phyloP scores from a whole-genome alignment of 2,113 vertebrate genomes.

The Ifrita kowaldi region DNA sequence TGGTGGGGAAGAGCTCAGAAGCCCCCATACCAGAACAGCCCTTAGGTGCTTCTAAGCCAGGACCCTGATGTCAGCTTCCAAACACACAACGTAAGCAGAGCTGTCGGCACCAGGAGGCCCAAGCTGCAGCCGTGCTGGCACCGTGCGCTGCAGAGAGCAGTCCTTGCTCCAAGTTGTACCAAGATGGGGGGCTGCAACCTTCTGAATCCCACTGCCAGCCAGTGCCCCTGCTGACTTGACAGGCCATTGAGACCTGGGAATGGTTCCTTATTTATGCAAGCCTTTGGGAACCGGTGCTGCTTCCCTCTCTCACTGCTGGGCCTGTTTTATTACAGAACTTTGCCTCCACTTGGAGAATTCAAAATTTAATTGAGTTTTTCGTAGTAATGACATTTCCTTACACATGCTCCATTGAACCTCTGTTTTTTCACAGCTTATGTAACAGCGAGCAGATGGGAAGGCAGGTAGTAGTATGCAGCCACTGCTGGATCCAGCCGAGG shows the following conservation, averaged over 20 bases:
- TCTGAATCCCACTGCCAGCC: background rate
- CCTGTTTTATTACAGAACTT: background rate
- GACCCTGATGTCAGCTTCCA: background rate
- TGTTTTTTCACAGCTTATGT: background rate
- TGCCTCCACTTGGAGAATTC: background rate
- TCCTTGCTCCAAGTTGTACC: rapidly evolving
- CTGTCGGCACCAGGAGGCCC: background rate
- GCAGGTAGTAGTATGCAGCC: background rate
- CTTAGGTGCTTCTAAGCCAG: background rate
- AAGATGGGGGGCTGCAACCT: background rate
- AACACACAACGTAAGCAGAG: rapidly evolving
- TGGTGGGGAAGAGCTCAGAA: background rate
- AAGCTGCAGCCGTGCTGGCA: background rate
- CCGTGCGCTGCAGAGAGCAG: background rate
- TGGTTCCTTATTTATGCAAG: background rate
- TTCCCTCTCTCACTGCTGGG: background rate
- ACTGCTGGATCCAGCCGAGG: background rate
- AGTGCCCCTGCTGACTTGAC: rapidly evolving
- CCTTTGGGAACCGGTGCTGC: background rate
- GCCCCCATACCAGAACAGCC: background rate
- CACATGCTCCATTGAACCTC: background rate
- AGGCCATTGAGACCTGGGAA: background rate
- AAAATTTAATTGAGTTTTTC: slow-evolving; percentile 11
- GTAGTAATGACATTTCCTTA: background rate
- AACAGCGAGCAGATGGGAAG: slow-evolving; percentile 14